phyloP scores from a whole-genome alignment of 2,797 vertebrate genomes.

The Merluccius polli region DNA sequence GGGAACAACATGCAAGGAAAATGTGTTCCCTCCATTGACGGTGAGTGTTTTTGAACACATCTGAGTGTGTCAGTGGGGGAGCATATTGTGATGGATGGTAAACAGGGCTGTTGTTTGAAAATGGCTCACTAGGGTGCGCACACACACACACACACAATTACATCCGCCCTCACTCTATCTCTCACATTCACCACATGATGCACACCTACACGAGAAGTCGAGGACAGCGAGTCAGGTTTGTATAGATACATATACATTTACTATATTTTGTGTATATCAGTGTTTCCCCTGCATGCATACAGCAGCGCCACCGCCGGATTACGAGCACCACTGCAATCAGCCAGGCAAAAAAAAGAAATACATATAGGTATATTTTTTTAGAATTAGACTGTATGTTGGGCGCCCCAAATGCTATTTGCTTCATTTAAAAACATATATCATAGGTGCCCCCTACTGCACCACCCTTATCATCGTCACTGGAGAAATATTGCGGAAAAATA shows the following conservation, averaged over 20 bases:
- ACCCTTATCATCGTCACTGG: too few relatives aligned
- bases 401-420: too few relatives aligned
- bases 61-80: conserved; percentile 2
- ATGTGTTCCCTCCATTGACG: not conserved
- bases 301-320: not conserved
- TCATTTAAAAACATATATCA: too few relatives aligned
- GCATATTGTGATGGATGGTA: conserved; percentile 23
- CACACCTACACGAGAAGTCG: not conserved
- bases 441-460: too few relatives aligned
- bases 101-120: conserved; percentile 21
- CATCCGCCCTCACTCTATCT: not conserved
- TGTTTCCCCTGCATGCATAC: not conserved
- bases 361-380: too few relatives aligned
- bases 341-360: too few relatives aligned
- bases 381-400: too few relatives aligned
- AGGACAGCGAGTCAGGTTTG: not conserved
- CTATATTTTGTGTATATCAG: not conserved
- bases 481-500: too few relatives aligned
- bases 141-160: not conserved
- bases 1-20: conserved; percentile 23
- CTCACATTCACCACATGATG: conserved; percentile 9
- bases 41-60: conserved; percentile 9
- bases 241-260: not conserved
- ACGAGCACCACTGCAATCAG: too few relatives aligned
- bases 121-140: conserved; percentile 9